These are phyloP conservation scores for Barypeithes pellucidus DNA, from an alignment of 2,888 invertebrate species.

Conservation along the genomic window DNA sequence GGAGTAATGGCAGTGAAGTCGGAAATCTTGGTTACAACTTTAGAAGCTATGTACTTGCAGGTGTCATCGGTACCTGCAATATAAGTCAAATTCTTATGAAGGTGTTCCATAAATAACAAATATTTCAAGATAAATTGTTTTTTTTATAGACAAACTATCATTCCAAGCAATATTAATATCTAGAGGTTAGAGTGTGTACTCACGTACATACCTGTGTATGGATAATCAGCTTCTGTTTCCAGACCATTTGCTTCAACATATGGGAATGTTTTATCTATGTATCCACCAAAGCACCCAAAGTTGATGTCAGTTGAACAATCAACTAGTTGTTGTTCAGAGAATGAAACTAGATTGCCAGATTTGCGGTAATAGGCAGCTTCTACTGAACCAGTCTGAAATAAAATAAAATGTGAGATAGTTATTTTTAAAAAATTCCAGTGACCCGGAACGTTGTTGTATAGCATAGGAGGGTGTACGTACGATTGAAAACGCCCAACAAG, in stretches of 20 bases:
- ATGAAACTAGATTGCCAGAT: constrained; percentile 49
- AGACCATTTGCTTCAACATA: constrained; percentile 56
- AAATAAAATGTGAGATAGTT: constrained; percentile 5
- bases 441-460: background rate
- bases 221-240: constrained; percentile 55
- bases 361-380: constrained; percentile 54
- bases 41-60: constrained; percentile 31
- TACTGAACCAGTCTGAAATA: constrained; percentile 52
- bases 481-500: constrained; percentile 58
- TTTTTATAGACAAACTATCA: background rate
- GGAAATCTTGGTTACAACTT: constrained; percentile 39
- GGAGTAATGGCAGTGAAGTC: constrained; percentile 1
- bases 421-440: background rate
- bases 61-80: constrained; percentile 30
- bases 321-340: constrained; percentile 57
- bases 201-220: constrained; percentile 51
- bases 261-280: constrained; percentile 48
- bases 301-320: constrained; percentile 53
- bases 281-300: constrained; percentile 56
- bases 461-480: constrained; percentile 35
- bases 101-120: too few relatives aligned
- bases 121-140: background rate
- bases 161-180: background rate
- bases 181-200: background rate
- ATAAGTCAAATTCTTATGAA: background rate